phyloP scores from a whole-genome alignment of 1,140 invertebrate species.

The Homarus americanus region DNA sequence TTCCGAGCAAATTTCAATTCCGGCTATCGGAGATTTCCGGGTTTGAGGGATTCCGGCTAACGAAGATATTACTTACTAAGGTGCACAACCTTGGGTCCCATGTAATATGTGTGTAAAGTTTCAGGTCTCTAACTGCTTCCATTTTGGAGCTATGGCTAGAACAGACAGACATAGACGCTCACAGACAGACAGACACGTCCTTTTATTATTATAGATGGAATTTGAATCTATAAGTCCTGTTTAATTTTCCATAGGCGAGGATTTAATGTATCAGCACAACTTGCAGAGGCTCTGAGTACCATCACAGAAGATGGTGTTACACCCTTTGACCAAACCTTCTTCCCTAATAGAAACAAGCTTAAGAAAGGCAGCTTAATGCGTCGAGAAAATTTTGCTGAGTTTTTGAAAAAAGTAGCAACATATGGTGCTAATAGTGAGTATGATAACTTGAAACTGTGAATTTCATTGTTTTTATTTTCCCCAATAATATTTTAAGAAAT shows the following conservation, averaged over 20 bases:
- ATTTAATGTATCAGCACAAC: slow-evolving; percentile 59
- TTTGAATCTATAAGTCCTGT: too few species aligned
- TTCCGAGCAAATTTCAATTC: too few species aligned
- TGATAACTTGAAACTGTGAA: background rate
- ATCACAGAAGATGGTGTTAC: slow-evolving; percentile 22
- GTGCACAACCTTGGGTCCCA: too few species aligned
- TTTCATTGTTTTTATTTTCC: background rate
- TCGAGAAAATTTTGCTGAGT: slow-evolving; percentile 49
- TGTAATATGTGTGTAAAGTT: too few species aligned
- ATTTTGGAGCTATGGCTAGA: too few species aligned
- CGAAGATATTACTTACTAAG: too few species aligned
- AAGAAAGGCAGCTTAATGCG: slow-evolving; percentile 42
- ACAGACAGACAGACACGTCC: too few species aligned
- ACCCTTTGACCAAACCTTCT: slow-evolving; percentile 49
- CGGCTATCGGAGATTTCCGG: too few species aligned
- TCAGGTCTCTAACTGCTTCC: too few species aligned
- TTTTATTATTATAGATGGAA: too few species aligned
- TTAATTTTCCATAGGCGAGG: slow-evolving; percentile 31
- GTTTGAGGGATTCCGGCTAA: too few species aligned
- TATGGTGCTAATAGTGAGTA: slow-evolving; percentile 64
- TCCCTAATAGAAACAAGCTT: slow-evolving; percentile 56
- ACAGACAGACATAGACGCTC: too few species aligned
- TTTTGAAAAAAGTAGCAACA: slow-evolving; percentile 48
- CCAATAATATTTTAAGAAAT: background rate
- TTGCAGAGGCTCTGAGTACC: slow-evolving; percentile 53